Evolutionary conservation across 2,888 invertebrate genomes (phyloP), one percentile per base, ranked within the genome.

Genomic region (Chymomyza fuscimana): DNA sequence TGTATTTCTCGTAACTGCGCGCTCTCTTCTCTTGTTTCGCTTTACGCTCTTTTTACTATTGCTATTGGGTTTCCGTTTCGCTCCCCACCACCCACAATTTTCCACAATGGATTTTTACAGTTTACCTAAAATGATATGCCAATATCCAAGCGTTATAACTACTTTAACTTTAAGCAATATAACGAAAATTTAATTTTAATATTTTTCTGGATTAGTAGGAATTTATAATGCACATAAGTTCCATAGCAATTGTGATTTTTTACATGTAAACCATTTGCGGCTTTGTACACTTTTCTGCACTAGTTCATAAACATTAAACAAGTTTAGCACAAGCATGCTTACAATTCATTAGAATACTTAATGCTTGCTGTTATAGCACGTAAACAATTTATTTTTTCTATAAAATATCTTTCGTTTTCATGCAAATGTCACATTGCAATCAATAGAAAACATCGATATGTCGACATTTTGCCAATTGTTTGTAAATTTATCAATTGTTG

Each of bases 21-120:
- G 25, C 81, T 81, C 77, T 67, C 74, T 69, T 68, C 25, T 51
- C 67, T 58, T 58, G 54, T 70, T 69, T 77, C 72, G 78, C 73
- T 75, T 67, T 80, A 76, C 78, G 73, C 77, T 80, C 72, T 79
- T 22, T 22, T 77, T 74, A 64, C 69, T 63, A 71, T 71, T 78
- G 81, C 85, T 88, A 88, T 81, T 83, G 76, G 77, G 74, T 77
- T 73, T 63, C 56, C 63, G 59, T 63, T 63, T 69, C 79, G 80
- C 89, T 78, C 89, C 54, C 89, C 89, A 88, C 88, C 88, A 88
- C 88, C 89, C 86, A 19, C 19, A 82, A 82, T 74, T 86, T 85
- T 85, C 88, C 88, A 86, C 87, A 86, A 88, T 86, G 88, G 81
- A 86, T 84, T 86, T 85, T 82, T 87, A 86, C 73, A 74, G 81